phyloP scores from a whole-genome alignment of 2,113 vertebrate species.

The Mionectes macconnelli region DNA sequence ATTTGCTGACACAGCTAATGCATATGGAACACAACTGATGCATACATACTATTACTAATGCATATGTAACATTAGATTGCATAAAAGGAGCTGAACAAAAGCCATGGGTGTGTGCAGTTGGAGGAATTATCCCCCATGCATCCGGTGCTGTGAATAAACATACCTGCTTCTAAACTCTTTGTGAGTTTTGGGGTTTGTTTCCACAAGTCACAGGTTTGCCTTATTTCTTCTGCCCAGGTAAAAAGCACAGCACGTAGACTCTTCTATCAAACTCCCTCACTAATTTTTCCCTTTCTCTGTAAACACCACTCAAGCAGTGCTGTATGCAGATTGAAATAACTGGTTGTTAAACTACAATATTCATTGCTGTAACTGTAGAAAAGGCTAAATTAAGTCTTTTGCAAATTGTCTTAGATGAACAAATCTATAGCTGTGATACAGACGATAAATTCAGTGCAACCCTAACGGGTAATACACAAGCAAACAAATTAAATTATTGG shows the following conservation, averaged over 20 bases:
- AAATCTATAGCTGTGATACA: background rate
- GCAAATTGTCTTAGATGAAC: background rate
- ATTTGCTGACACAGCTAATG: no score
- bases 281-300: background rate
- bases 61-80: no score
- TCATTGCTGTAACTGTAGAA: conserved; percentile 28
- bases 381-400: conserved; percentile 48
- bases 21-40: no score
- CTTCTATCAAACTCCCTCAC: background rate
- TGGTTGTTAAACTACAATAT: conserved; percentile 31
- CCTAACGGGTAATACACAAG: background rate
- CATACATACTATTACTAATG: no score
- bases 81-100: no score
- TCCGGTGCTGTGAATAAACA: no score
- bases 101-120: no score
- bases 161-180: no score
- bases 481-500: background rate
- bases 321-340: conserved; percentile 49
- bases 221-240: background rate
- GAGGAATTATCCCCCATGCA: no score
- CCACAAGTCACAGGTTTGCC: no score
- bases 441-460: background rate
- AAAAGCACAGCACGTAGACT: background rate
- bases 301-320: background rate
- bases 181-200: no score